These are phyloP conservation scores for Patella pellucida DNA, from an alignment of 2,888 invertebrate species.

Conservation along the genomic window DNA sequence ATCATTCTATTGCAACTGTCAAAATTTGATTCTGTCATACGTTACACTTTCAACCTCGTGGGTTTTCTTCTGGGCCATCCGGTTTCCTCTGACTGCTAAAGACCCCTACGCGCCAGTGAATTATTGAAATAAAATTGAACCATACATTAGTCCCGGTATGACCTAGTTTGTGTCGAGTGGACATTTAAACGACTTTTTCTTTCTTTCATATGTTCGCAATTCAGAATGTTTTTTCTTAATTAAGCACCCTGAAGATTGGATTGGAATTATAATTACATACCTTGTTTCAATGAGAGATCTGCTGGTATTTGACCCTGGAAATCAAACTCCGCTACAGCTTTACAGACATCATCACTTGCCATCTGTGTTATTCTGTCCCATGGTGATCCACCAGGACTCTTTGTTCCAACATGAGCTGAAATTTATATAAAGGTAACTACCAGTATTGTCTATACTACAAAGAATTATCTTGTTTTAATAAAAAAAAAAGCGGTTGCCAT, in stretches of 20 bases:
- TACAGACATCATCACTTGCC: conserved; percentile 13
- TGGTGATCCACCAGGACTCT: conserved; percentile 3
- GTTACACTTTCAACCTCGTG: no score
- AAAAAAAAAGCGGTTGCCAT: no score
- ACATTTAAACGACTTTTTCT: no score
- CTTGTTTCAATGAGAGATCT: conserved; percentile 60
- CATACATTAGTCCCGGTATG: no score
- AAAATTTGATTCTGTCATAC: neutral
- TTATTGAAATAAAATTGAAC: no score
- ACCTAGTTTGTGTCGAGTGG: no score
- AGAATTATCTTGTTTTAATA: no score
- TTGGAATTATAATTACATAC: conserved; percentile 37
- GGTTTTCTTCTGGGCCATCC: no score
- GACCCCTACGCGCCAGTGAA: no score
- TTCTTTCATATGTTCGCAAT: neutral
- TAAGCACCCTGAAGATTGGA: neutral
- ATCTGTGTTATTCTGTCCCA: neutral
- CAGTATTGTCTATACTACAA: no score
- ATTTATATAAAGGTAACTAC: neutral
- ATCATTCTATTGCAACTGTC: neutral
- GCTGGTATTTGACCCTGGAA: conserved; percentile 56
- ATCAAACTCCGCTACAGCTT: conserved; percentile 45
- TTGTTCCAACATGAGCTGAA: neutral
- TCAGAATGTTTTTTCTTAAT: neutral
- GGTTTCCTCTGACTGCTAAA: no score